Evolutionary conservation across 1,140 invertebrate species (phyloP), one percentile per base, ranked within the genome.

Genomic region (Pachypeltis micranthus): DNA sequence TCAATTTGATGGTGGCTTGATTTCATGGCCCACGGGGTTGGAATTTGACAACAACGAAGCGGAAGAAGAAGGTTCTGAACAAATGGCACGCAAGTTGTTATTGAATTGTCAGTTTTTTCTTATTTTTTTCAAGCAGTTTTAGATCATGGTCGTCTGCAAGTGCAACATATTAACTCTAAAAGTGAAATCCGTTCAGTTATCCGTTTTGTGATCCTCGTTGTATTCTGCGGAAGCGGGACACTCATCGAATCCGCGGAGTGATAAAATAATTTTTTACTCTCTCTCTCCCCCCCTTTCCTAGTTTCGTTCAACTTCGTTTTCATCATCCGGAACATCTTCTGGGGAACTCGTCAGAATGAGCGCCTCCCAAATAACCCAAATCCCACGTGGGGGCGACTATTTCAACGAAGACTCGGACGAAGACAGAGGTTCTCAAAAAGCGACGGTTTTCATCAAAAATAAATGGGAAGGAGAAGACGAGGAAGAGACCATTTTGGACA

Each of bases 381-480:
- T 51, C 23, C 47, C 47, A 51, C 47, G 47, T 51, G 47, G 47
- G 19, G 47, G 21, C 47, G 47, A 51, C 21, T 14, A 14, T 51
- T 51, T 51, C 47, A 14, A 4, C 47, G 47, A 51, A 51, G 47
- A 51, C 21, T n/a, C n/a, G n/a, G n/a, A n/a, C n/a, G 47, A 3
- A 4, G 31, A 39, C 31, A 16, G 16, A 10, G 47, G 10, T 3
- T 4, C 7, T 21, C 47, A 10, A 4, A 7, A 21, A 51, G 19
- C 7, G 10, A 3, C 47, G 47, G 19, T 10, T 4, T 7, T 51
- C 10, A 21, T 51, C 27, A 73, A 74, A 61, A 87, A 89, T 74
- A 90, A 86, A 81, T 92, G 89, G 89, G 87, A 88, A 74, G 90
- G 88, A 60, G 89, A 93, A 73, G 90, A 93, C 73, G 88, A 90